Evolutionary conservation across 2,113 vertebrate species (phyloP).

Genomic region (Ophiodon elongatus): DNA sequence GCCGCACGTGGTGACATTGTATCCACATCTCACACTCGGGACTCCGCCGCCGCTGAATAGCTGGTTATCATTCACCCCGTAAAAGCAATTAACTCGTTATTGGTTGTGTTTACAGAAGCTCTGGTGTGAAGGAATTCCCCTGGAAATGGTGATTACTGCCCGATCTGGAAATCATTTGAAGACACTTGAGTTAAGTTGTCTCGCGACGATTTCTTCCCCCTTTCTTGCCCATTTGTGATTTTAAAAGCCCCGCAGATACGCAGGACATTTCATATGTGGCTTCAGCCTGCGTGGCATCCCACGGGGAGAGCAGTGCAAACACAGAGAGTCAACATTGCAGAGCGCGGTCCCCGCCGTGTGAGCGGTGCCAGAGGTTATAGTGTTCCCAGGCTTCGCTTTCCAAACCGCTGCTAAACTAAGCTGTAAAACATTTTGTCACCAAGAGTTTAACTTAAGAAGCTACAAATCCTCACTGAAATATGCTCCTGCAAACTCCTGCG

Average conservation of each 20-base stretch:
- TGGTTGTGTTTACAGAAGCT: conserved; percentile 78
- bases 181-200: conserved; percentile 52
- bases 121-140: conserved; percentile 77
- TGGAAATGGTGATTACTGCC: conserved; percentile 74
- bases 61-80: conserved; percentile 74
- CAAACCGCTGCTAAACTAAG: conserved; percentile 35
- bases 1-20: conserved; percentile 42
- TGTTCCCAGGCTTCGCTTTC: conserved; percentile 73
- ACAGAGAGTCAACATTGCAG: conserved; percentile 66
- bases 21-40: conserved; percentile 77
- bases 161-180: conserved; percentile 76
- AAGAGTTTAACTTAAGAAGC: conserved; percentile 5
- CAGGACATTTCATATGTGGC: conserved; percentile 39
- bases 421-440: conserved; percentile 32
- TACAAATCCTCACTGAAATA: background rate
- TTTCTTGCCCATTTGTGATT: conserved; percentile 21
- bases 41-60: conserved; percentile 69
- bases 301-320: conserved; percentile 72
- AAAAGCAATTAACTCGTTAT: conserved; percentile 80
- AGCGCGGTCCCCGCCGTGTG: conserved; percentile 39
- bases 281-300: conserved; percentile 44
- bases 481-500: background rate
- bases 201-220: conserved; percentile 19
- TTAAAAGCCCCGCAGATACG: conserved; percentile 10
- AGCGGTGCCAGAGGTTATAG: conserved; percentile 78